Percentiles rank a stretch among this genome's conserved stretches.
Conservation (phyloP, 2,888 invertebrate species). For the Epirrita christyi region DNA sequence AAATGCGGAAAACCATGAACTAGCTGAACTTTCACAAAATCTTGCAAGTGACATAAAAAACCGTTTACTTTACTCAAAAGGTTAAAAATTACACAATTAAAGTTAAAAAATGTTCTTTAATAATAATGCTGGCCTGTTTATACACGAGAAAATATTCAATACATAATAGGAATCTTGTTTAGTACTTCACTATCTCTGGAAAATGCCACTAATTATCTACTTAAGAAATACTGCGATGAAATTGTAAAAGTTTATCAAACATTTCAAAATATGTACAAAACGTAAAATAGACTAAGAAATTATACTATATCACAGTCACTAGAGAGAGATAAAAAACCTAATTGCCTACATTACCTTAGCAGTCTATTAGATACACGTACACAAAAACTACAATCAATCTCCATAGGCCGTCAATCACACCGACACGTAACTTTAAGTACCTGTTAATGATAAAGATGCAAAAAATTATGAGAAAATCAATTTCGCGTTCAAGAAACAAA, state of each 20-base stretch:
- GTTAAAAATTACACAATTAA: conserved; percentile 41
- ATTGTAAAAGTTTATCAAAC: conserved; percentile 83
- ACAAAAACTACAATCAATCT: conserved; percentile 57
- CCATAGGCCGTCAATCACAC: conserved; percentile 53
- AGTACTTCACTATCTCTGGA: conserved; percentile 45
- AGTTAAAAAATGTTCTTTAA: conserved; percentile 58
- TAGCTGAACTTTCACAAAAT: too few relatives aligned
- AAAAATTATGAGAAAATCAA: conserved; percentile 29
- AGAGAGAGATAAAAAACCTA: conserved; percentile 74
- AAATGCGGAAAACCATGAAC: too few relatives aligned
- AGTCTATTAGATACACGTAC: conserved; percentile 64
- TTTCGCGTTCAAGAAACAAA: conserved; percentile 13
- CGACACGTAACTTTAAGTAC: conserved; percentile 38
- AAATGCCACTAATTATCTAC: conserved; percentile 35
- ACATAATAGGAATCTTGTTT: conserved; percentile 58
- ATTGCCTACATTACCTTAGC: conserved; percentile 67
- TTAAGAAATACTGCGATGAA: conserved; percentile 73
- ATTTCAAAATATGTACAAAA: conserved; percentile 78
- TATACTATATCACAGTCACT: conserved; percentile 84
- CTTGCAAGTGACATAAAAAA: not conserved
- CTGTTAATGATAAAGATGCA: conserved; percentile 26
- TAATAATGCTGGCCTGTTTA: conserved; percentile 60
- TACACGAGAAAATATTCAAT: conserved; percentile 59
- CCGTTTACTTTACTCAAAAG: not conserved
- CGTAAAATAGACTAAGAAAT: conserved; percentile 70